These are phyloP conservation scores for Catharus minimus DNA, from an alignment of 2,113 vertebrate species.

Conservation along the genomic window DNA sequence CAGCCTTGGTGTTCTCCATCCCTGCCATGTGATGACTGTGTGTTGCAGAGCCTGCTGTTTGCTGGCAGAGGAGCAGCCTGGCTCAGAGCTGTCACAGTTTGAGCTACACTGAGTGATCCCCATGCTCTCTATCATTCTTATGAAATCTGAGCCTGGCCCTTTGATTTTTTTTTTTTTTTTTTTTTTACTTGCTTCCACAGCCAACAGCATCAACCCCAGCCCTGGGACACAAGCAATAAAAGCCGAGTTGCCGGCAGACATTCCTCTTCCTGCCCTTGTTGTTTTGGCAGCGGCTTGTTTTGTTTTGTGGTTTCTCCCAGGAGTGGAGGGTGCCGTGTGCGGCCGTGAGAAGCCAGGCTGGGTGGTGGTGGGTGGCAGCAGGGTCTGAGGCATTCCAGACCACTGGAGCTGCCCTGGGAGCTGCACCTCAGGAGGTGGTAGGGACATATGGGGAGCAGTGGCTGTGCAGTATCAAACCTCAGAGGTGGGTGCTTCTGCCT, in stretches of 20 bases:
- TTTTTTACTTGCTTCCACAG: neutral
- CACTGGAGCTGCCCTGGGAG: neutral
- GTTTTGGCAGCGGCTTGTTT: conserved; percentile 14
- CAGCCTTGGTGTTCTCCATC: rapidly evolving
- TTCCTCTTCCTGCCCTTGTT: conserved; percentile 36
- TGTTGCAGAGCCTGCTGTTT: neutral
- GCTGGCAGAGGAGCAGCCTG: neutral
- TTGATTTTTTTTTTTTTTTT: neutral
- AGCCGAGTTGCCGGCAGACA: conserved; percentile 27
- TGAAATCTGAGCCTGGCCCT: neutral
- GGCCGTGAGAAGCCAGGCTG: conserved; percentile 14
- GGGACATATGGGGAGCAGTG: rapidly evolving
- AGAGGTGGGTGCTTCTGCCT: rapidly evolving
- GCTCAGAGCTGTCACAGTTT: neutral
- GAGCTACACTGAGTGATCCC: neutral
- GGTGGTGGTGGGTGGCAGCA: neutral
- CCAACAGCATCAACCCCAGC: conserved; percentile 15
- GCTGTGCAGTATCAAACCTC: rapidly evolving
- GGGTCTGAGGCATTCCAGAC: neutral
- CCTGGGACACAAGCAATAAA: neutral
- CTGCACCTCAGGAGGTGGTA: rapidly evolving
- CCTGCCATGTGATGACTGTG: neutral
- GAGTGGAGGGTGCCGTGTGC: neutral
- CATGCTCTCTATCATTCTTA: neutral
- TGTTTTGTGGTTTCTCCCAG: conserved; percentile 53